These are phyloP conservation scores for Vulpes lagopus DNA, from an alignment of 2,113 vertebrate genomes.

Conservation along the genomic window DNA sequence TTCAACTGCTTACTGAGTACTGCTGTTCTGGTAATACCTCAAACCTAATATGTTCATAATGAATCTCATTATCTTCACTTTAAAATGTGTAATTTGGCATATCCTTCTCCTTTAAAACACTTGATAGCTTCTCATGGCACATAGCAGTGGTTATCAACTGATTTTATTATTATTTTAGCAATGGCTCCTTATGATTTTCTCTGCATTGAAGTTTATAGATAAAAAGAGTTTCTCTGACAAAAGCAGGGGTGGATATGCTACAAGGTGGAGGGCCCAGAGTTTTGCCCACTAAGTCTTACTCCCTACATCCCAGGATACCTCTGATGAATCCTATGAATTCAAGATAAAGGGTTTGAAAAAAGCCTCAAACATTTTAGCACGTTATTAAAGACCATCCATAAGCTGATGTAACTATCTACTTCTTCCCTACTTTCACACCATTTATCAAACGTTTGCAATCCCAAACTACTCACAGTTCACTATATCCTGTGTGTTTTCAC, in stretches of 20 bases:
- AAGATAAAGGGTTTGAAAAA: not conserved
- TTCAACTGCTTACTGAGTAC: not conserved
- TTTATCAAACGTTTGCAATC: not conserved
- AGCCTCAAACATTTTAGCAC: not conserved
- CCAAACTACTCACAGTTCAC: not conserved
- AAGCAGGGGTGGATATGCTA: not conserved
- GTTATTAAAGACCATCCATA: not conserved
- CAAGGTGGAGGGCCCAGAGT: not conserved
- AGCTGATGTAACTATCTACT: not conserved
- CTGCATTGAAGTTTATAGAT: not conserved
- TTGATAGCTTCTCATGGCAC: not conserved
- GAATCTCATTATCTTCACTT: not conserved
- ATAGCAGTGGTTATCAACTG: not conserved
- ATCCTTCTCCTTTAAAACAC: not conserved
- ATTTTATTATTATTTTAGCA: not conserved
- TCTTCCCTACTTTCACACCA: not conserved
- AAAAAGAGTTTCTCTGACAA: not conserved
- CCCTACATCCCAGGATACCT: not conserved
- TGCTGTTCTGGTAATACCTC: not conserved
- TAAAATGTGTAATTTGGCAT: not conserved
- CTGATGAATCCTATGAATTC: not conserved
- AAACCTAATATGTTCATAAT: not conserved
- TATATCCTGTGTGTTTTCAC: not conserved
- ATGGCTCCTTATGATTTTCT: not conserved
- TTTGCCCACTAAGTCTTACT: not conserved